Evolutionary conservation across 64 coral and sea anemone genomes (phyloP).

Genomic region (Actinia tenebrosa): DNA sequence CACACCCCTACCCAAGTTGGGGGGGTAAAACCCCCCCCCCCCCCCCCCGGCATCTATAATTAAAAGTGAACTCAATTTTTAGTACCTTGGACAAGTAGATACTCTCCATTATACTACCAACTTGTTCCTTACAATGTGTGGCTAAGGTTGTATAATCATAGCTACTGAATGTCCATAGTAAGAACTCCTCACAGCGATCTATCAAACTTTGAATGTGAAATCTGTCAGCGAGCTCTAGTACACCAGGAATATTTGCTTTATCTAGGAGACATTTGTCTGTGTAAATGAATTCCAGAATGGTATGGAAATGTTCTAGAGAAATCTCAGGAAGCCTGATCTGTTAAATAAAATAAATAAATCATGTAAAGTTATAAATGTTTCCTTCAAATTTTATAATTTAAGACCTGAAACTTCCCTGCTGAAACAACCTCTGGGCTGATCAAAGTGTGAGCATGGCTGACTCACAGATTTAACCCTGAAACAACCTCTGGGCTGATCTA

Average conservation of each 20-base stretch:
- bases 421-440: no score
- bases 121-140: neutral
- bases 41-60: no score
- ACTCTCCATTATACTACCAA: neutral
- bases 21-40: no score
- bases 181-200: conserved; percentile 6
- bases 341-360: neutral
- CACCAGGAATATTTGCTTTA: neutral
- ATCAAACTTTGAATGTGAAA: neutral
- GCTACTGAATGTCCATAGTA: neutral
- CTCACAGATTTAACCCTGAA: no score
- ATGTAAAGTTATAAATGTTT: neutral
- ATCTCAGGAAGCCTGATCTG: conserved; percentile 18
- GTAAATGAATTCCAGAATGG: conserved; percentile 1
- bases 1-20: no score
- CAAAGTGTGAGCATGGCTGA: no score
- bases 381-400: no score
- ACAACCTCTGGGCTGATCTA: no score
- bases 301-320: conserved; percentile 1
- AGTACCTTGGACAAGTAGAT: neutral
- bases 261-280: conserved; percentile 23
- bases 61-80: no score
- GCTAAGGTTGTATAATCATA: neutral
- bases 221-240: conserved; percentile 14
- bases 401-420: no score